Percentiles rank a stretch among this genome's conserved stretches.
These are phyloP conservation scores for Drosophila biarmipes DNA, from an alignment of 1,140 invertebrate genomes.

Conservation along the genomic window DNA sequence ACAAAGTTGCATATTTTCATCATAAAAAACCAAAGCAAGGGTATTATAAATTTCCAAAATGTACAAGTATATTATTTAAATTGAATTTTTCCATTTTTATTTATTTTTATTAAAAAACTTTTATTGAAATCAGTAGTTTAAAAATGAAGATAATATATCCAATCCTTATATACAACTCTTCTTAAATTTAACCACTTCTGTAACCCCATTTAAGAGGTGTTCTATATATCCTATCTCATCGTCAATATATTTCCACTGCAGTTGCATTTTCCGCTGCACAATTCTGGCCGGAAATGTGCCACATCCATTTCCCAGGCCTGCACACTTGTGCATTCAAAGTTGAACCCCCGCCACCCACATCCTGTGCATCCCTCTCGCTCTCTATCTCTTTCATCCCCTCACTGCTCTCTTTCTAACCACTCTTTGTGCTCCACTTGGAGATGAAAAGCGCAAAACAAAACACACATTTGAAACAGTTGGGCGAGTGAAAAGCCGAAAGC, in stretches of 20 bases:
- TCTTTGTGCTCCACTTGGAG: slow-evolving; percentile 50
- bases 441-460: slow-evolving; percentile 62
- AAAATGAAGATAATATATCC: no score
- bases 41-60: no score
- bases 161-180: background rate
- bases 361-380: background rate
- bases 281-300: slow-evolving; percentile 54
- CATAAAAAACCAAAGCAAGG: no score
- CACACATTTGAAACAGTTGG: slow-evolving; percentile 62
- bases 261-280: slow-evolving; percentile 35
- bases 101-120: no score
- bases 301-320: slow-evolving; percentile 55
- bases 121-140: no score
- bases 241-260: slow-evolving; percentile 6
- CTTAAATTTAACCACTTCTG: background rate
- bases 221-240: background rate
- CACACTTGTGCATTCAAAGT: slow-evolving; percentile 42
- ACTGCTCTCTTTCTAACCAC: slow-evolving; percentile 3
- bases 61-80: no score
- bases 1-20: no score
- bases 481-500: slow-evolving; percentile 59
- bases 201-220: background rate
- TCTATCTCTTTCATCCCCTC: slow-evolving; percentile 6
- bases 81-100: no score
- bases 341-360: slow-evolving; percentile 7